Conservation (phyloP, 2,888 invertebrate species). For the Tortricodes alternella region DNA sequence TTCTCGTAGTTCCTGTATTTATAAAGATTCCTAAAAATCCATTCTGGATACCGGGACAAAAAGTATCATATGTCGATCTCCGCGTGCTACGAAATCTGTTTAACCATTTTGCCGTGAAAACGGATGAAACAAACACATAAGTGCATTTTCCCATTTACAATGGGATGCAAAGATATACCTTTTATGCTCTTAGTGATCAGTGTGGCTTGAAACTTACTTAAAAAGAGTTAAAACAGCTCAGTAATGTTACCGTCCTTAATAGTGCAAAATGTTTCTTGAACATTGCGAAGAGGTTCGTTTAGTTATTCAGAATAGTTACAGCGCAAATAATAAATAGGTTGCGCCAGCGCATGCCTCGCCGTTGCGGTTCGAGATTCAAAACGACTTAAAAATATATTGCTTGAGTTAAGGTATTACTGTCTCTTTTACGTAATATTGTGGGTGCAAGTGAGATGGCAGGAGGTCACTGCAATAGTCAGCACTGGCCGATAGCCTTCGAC, state of each 20-base stretch:
- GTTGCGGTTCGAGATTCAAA: constrained; percentile 10
- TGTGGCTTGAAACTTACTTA: constrained; percentile 38
- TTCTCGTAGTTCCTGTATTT: no score
- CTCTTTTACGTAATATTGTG: background rate
- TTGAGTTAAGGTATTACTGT: background rate
- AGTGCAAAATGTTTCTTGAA: constrained; percentile 61
- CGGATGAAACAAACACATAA: no score
- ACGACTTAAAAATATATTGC: background rate
- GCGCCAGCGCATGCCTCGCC: constrained; percentile 53
- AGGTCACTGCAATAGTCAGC: background rate
- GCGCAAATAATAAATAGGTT: constrained; percentile 54
- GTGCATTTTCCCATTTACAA: no score
- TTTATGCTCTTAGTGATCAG: no score
- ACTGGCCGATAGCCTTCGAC: background rate
- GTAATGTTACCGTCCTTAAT: constrained; percentile 57
- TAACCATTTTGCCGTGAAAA: no score
- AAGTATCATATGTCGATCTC: no score
- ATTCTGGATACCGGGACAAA: no score
- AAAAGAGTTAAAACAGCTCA: constrained; percentile 54
- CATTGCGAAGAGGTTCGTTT: constrained; percentile 56
- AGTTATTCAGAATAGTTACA: constrained; percentile 54
- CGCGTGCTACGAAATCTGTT: no score
- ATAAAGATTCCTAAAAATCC: no score
- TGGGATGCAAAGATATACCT: no score
- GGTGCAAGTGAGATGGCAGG: constrained; percentile 7